phyloP scores from a whole-genome alignment of 2,888 invertebrate genomes.

The Mimachlamys varia region DNA sequence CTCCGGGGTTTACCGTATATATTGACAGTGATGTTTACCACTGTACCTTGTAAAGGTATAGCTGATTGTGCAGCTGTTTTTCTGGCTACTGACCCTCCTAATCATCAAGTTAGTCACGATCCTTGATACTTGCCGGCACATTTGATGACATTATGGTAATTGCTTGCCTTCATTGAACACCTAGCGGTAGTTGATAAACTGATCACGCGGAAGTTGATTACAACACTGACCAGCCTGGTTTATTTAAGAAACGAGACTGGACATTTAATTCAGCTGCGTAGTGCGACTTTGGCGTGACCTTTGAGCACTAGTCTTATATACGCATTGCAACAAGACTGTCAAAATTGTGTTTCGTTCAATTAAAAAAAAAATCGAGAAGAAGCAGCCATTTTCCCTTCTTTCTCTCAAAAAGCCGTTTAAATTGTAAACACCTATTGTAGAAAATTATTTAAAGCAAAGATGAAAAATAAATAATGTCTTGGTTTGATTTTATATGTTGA shows the following conservation, averaged over 20 bases:
- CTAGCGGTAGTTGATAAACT: neutral
- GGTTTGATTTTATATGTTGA: no score
- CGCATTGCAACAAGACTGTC: no score
- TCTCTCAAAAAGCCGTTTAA: no score
- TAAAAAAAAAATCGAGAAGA: no score
- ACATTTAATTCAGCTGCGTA: neutral
- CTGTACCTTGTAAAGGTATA: no score
- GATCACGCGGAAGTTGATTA: neutral
- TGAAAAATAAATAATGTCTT: no score
- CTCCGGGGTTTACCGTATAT: no score
- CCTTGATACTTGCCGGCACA: neutral
- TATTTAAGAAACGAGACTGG: neutral
- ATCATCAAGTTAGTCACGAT: neutral
- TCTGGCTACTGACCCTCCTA: neutral
- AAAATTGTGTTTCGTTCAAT: no score
- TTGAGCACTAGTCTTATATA: neutral
- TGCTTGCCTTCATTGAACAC: neutral
- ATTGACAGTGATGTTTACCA: no score
- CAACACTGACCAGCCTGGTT: neutral
- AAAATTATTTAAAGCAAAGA: no score
- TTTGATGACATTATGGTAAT: constrained; percentile 3
- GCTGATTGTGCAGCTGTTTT: neutral
- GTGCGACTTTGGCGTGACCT: neutral
- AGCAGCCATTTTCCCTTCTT: no score
- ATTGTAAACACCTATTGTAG: no score